phyloP scores from a whole-genome alignment of 2,797 vertebrate genomes.

The Clarias platycephalus region DNA sequence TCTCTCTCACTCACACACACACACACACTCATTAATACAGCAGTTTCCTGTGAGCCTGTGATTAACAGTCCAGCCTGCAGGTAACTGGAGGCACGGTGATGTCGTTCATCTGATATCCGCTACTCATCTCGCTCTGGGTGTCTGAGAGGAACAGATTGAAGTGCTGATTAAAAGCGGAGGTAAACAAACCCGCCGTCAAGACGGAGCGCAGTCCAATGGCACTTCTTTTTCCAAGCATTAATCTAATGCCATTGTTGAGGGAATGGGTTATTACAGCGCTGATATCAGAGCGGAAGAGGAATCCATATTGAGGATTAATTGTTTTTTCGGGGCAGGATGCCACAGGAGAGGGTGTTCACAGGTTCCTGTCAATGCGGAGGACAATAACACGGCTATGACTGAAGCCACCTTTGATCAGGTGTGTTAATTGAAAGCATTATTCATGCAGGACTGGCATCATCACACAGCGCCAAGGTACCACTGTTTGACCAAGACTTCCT shows the following conservation, averaged over 20 bases:
- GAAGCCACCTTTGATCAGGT: background rate
- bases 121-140: slow-evolving; percentile 1
- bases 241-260: background rate
- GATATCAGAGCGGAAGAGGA: background rate
- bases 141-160: slow-evolving; percentile 22
- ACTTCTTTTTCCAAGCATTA: background rate
- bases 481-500: background rate
- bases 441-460: background rate
- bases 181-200: slow-evolving; percentile 18
- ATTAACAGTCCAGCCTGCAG: slow-evolving; percentile 11
- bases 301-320: background rate
- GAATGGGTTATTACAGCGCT: background rate
- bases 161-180: slow-evolving; percentile 13
- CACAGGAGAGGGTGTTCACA: background rate
- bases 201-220: background rate
- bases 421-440: background rate
- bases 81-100: background rate
- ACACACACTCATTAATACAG: background rate
- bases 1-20: slow-evolving; percentile 2
- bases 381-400: background rate
- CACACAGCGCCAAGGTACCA: background rate
- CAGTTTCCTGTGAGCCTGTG: background rate
- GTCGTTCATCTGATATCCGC: background rate
- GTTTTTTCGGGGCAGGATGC: background rate
- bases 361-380: background rate